Percentiles rank a stretch among this genome's conserved stretches.
Evolutionary conservation across 2,797 vertebrate genomes (phyloP).

Genomic region (Pantherophis alleghaniensis): DNA sequence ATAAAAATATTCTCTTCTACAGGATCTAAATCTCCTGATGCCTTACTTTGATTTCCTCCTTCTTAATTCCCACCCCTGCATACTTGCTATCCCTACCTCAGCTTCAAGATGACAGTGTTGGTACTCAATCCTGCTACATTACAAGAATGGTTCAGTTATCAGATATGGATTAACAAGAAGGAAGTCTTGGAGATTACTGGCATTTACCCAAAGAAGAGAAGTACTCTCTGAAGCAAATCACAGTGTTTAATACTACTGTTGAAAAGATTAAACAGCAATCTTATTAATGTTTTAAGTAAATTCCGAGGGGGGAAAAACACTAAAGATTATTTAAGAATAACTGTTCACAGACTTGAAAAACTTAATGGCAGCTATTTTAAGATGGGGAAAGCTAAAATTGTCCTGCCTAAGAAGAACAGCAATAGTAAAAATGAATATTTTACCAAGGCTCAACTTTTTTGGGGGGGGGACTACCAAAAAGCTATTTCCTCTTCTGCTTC

Average conservation of each 20-base stretch:
- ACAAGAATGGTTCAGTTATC: not conserved
- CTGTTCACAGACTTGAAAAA: not conserved
- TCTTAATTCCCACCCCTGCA: not conserved
- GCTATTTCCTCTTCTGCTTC: not conserved
- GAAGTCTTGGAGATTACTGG: not conserved
- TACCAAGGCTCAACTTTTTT: not conserved
- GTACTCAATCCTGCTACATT: not conserved
- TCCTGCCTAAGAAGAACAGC: not conserved
- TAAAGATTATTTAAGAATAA: not conserved
- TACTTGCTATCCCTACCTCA: not conserved
- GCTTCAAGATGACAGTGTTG: not conserved
- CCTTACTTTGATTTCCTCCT: not conserved
- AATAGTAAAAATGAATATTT: not conserved
- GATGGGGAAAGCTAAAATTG: not conserved
- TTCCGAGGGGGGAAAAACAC: not conserved
- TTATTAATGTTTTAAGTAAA: not conserved
- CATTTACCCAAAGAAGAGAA: not conserved
- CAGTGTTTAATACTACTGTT: not conserved
- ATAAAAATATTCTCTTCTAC: not conserved
- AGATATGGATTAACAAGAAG: not conserved
- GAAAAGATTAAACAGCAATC: not conserved
- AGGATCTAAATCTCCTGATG: not conserved
- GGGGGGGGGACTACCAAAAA: not conserved
- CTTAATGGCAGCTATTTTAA: not conserved
- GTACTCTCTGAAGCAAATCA: not conserved